Evolutionary conservation across 2,888 invertebrate species (phyloP).

Genomic region (Ashinkailepas kermadecensis): DNA sequence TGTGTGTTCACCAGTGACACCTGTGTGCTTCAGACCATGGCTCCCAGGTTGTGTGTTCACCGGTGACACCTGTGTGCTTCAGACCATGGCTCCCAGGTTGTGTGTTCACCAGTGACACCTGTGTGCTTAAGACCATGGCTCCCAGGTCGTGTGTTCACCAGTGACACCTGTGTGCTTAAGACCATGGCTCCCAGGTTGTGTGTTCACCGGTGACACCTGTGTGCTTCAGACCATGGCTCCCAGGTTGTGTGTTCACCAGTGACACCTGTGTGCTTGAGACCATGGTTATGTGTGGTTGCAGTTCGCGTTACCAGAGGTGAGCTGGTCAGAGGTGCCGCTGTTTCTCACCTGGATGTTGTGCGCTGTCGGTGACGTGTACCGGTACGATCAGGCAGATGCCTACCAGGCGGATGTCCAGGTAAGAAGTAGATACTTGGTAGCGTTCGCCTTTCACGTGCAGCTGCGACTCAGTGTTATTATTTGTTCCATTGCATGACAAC

Average conservation of each 20-base stretch:
- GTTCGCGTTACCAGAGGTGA: neutral
- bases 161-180: neutral
- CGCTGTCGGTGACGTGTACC: neutral
- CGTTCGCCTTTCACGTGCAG: too few relatives aligned
- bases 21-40: neutral
- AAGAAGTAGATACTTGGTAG: too few relatives aligned
- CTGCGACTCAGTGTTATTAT: too few relatives aligned
- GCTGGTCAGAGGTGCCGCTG: neutral
- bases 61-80: neutral
- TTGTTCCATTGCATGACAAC: too few relatives aligned
- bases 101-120: neutral
- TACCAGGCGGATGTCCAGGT: neutral
- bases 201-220: neutral
- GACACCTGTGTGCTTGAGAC: neutral
- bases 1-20: too few relatives aligned
- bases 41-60: too few relatives aligned
- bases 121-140: neutral
- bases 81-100: neutral
- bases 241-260: too few relatives aligned
- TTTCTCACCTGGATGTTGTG: neutral
- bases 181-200: neutral
- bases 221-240: too few relatives aligned
- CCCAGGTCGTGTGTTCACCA: too few relatives aligned
- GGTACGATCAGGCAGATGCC: neutral
- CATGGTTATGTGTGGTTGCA: neutral